Percentiles rank a stretch among this genome's conserved stretches.
Conservation (phyloP, 2,797 vertebrate genomes). For the Sebastes minor region DNA sequence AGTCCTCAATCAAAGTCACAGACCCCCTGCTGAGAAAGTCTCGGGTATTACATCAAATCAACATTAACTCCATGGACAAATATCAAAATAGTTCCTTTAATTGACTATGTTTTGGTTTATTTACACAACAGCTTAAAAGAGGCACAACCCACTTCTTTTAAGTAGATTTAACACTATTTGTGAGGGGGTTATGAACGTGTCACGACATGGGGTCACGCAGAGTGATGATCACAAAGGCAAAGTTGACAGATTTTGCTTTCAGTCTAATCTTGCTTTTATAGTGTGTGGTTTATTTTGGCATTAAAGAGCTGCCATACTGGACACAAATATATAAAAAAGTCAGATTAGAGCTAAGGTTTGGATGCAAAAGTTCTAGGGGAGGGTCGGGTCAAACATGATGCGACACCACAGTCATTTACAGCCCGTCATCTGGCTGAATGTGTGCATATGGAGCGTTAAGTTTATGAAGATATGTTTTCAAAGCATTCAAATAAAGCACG, state of each 20-base stretch:
- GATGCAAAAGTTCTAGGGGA: slow-evolving; percentile 21
- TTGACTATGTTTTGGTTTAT: slow-evolving; percentile 69
- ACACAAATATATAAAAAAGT: slow-evolving; percentile 54
- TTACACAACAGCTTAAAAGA: slow-evolving; percentile 70
- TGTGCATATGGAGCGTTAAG: slow-evolving; percentile 6
- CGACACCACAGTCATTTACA: slow-evolving; percentile 14
- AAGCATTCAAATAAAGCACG: slow-evolving; percentile 39
- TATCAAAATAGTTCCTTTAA: slow-evolving; percentile 65
- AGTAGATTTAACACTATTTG: slow-evolving; percentile 63
- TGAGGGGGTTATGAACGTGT: slow-evolving; percentile 66
- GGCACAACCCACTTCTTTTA: slow-evolving; percentile 41
- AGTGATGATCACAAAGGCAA: slow-evolving; percentile 62
- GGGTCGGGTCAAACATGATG: slow-evolving; percentile 38
- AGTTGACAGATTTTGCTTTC: slow-evolving; percentile 75
- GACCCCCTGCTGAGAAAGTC: slow-evolving; percentile 50
- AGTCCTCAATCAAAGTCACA: slow-evolving; percentile 72
- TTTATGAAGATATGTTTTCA: slow-evolving; percentile 39
- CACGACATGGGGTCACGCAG: slow-evolving; percentile 63
- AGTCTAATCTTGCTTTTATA: slow-evolving; percentile 78
- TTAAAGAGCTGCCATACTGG: slow-evolving; percentile 42
- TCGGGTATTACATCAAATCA: slow-evolving; percentile 43
- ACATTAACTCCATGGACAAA: slow-evolving; percentile 50
- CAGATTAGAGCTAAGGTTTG: slow-evolving; percentile 57
- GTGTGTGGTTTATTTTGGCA: slow-evolving; percentile 40
- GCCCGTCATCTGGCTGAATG: background rate